Evolutionary conservation across 2,888 invertebrate species (phyloP).

Genomic region (Drosophila basisetae): DNA sequence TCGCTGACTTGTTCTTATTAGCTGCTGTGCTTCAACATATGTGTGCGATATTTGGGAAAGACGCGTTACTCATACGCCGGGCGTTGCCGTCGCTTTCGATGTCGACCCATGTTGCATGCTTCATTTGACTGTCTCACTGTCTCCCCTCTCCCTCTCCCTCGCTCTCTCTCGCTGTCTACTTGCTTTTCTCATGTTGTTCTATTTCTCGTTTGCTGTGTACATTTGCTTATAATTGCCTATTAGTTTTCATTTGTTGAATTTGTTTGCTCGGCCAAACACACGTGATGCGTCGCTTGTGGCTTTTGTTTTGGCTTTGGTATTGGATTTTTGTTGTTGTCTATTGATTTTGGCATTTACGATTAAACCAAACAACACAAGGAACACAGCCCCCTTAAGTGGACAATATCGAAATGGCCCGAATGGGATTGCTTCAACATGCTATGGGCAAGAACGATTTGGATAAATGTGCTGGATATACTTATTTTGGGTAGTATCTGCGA

Average conservation of each 20-base stretch:
- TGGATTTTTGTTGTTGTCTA: slow-evolving; percentile 18
- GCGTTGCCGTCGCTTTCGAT: slow-evolving; percentile 8
- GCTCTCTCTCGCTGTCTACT: not conserved
- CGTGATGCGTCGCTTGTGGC: slow-evolving; percentile 27
- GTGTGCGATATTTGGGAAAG: slow-evolving; percentile 26
- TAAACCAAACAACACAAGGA: not conserved
- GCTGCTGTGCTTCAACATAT: slow-evolving; percentile 15
- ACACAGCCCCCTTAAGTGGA: not conserved
- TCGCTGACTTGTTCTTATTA: slow-evolving; percentile 10
- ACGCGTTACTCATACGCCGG: slow-evolving; percentile 55
- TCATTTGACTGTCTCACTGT: slow-evolving; percentile 27
- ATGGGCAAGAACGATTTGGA: slow-evolving; percentile 16
- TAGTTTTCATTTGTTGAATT: slow-evolving; percentile 81
- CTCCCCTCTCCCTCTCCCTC: not conserved
- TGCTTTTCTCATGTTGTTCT: not conserved
- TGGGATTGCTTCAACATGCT: slow-evolving; percentile 8
- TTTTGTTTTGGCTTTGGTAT: slow-evolving; percentile 16
- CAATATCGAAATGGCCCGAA: slow-evolving; percentile 13
- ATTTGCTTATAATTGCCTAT: slow-evolving; percentile 78
- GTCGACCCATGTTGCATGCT: slow-evolving; percentile 47
- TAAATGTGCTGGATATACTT: slow-evolving; percentile 27
- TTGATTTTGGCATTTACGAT: slow-evolving; percentile 33
- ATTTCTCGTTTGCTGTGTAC: slow-evolving; percentile 28
- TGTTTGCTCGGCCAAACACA: slow-evolving; percentile 44
- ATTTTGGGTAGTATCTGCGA: slow-evolving; percentile 17